Conservation (phyloP, 2,888 invertebrate species). For the Orchesellides sinensis region DNA sequence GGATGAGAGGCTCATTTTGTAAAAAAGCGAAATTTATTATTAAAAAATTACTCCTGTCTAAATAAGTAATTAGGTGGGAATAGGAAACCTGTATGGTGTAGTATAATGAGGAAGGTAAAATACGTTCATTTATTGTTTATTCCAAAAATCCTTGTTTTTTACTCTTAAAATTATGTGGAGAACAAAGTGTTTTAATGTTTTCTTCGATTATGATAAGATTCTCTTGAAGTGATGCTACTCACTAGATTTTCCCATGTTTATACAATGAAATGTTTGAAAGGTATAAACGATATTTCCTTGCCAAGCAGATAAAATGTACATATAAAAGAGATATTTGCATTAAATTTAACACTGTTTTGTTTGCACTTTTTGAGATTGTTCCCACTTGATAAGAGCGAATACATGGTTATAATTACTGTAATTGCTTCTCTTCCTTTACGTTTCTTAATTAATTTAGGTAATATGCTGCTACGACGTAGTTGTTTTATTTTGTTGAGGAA, state of each 20-base stretch:
- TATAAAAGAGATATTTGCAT: slow-evolving; percentile 7
- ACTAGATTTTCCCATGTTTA: not conserved
- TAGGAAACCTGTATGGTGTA: not conserved
- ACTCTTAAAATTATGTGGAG: not conserved
- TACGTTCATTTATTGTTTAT: no score
- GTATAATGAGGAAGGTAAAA: no score
- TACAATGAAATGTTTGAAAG: no score
- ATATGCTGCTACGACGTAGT: no score
- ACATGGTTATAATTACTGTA: slow-evolving; percentile 16
- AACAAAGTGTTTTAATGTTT: not conserved
- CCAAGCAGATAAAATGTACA: no score
- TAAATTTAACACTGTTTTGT: not conserved
- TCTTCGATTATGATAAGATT: not conserved
- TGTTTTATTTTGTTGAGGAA: no score
- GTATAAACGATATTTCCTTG: no score
- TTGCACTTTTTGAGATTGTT: not conserved
- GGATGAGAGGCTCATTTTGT: not conserved
- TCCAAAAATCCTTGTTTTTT: slow-evolving; percentile 11
- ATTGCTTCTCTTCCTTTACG: not conserved
- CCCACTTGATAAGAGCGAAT: not conserved
- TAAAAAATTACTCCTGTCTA: slow-evolving; percentile 19
- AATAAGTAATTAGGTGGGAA: slow-evolving; percentile 31
- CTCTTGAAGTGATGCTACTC: no score
- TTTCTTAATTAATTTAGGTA: not conserved
- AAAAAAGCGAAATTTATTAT: slow-evolving; percentile 2